Percentiles rank a stretch among this genome's conserved stretches.
phyloP scores from a whole-genome alignment of 1,140 invertebrate species.

The Apis mellifera region DNA sequence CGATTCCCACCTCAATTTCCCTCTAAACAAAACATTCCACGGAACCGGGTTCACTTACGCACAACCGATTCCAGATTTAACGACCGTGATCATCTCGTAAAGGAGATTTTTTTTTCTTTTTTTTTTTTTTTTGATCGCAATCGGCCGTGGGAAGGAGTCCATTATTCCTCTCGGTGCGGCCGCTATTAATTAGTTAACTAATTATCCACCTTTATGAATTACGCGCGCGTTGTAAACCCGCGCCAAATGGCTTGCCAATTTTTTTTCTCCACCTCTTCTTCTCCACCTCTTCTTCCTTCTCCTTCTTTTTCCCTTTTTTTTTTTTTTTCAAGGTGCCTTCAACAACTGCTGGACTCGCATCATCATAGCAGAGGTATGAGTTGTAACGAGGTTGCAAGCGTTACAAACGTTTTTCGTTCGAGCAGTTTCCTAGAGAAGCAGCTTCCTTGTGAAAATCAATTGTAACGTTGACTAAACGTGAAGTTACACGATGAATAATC shows the following conservation, averaged over 20 bases:
- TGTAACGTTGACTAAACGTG: not conserved
- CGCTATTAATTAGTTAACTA: constrained; percentile 62
- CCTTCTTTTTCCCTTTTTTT: not conserved
- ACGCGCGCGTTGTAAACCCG: constrained; percentile 7
- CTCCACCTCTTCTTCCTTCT: not conserved
- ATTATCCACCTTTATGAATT: constrained; percentile 40
- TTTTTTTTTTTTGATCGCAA: constrained; percentile 48
- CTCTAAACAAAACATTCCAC: constrained; percentile 52
- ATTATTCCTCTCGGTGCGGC: constrained; percentile 30
- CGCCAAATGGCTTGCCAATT: constrained; percentile 40
- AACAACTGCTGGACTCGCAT: no score
- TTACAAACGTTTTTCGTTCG: not conserved
- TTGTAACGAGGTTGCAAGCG: constrained; percentile 43
- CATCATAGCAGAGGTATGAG: not conserved
- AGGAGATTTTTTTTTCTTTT: constrained; percentile 43
- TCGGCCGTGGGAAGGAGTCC: constrained; percentile 46
- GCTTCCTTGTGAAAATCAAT: constrained; percentile 27
- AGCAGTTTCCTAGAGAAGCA: no score
- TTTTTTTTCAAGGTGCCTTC: not conserved
- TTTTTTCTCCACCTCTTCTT: not conserved
- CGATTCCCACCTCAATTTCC: constrained; percentile 57
- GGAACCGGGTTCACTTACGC: not conserved
- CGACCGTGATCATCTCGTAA: constrained; percentile 31
- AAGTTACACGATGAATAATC: constrained; percentile 5
- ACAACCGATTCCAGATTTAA: constrained; percentile 31